A percentile compares a stretch with the other conserved stretches of the same genome.
Conservation (phyloP, 2,888 invertebrate species). For the Rhopalosiphum nymphaeae region DNA sequence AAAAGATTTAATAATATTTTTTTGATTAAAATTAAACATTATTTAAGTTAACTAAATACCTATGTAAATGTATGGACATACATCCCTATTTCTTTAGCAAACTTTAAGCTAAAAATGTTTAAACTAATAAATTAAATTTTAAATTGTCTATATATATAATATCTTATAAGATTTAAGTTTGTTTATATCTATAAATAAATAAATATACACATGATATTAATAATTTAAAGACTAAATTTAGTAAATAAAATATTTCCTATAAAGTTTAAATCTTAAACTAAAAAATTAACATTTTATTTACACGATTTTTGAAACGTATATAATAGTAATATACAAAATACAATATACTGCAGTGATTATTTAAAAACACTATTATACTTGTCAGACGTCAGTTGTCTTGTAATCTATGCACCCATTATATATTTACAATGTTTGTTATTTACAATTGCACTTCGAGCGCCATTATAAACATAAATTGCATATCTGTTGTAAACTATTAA, state of each 20-base stretch:
- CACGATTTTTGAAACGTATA: background rate
- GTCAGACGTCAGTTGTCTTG: background rate
- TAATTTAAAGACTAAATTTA: background rate
- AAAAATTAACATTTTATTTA: background rate
- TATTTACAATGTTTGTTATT: constrained; percentile 33
- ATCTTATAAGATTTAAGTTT: too few relatives aligned
- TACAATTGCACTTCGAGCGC: constrained; percentile 23
- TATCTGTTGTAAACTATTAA: background rate
- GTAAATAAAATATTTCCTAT: background rate
- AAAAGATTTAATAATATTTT: too few relatives aligned
- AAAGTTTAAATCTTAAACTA: background rate
- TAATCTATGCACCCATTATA: constrained; percentile 34
- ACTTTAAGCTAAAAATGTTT: background rate
- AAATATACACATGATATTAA: background rate
- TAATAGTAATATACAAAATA: background rate
- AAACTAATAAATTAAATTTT: background rate
- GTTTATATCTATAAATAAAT: background rate
- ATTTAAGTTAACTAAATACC: background rate
- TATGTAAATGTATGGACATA: background rate
- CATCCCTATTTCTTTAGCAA: background rate
- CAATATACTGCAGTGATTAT: background rate
- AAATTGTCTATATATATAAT: background rate
- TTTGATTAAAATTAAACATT: background rate
- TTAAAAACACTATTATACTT: background rate
- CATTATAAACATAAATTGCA: constrained; percentile 33